A percentile compares a stretch with the other conserved stretches of the same genome.
These are phyloP conservation scores for Propithecus deckenii DNA, from an alignment of 2,797 vertebrate species.

Conservation along the genomic window DNA sequence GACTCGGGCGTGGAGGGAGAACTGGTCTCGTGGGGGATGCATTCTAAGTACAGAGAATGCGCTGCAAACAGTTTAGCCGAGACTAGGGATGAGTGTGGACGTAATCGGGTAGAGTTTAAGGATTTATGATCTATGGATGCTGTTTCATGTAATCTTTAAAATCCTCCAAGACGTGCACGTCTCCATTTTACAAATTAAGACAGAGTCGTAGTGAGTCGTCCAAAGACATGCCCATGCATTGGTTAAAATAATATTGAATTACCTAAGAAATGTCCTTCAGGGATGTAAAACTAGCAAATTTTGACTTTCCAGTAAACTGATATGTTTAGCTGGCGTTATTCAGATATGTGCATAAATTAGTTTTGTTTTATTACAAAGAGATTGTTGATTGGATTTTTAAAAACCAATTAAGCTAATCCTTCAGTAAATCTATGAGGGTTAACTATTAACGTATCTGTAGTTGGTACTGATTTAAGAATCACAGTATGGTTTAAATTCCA, in stretches of 20 bases:
- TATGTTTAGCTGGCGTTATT: neutral
- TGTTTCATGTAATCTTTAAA: neutral
- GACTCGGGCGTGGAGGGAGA: too few relatives aligned
- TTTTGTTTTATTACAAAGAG: neutral
- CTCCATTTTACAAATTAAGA: neutral
- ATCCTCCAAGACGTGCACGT: neutral
- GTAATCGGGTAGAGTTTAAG: neutral
- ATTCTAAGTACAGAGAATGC: neutral
- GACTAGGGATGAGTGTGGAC: accelerated
- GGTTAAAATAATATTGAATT: neutral
- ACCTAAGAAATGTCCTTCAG: neutral
- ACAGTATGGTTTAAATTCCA: neutral
- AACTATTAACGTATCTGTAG: neutral
- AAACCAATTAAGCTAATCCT: neutral
- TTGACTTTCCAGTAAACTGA: neutral
- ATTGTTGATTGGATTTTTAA: neutral
- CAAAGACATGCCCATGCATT: neutral
- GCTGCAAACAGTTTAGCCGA: accelerated
- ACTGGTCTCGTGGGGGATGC: accelerated
- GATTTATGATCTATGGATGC: neutral
- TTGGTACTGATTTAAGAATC: neutral
- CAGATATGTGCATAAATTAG: neutral
- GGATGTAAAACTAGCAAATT: neutral
- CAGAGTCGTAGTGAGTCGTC: neutral
- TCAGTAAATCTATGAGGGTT: neutral